Evolutionary conservation across 2,888 invertebrate species (phyloP).

Genomic region (Nymphalis c-album): DNA sequence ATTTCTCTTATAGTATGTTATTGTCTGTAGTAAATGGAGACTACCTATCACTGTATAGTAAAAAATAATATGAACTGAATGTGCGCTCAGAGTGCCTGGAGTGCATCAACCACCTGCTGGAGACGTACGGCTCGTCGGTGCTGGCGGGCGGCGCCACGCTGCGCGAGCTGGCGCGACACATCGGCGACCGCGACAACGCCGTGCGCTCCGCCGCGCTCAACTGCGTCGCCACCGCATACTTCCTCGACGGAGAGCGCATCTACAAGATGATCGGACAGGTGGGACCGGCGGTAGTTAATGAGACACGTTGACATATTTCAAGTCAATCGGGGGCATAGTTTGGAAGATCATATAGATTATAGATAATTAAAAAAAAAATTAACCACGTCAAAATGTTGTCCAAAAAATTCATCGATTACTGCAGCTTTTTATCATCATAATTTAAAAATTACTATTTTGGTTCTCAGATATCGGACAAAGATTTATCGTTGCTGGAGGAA

Average conservation of each 20-base stretch:
- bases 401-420: too few relatives aligned
- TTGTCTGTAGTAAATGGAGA: too few relatives aligned
- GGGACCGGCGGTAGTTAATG: too few relatives aligned
- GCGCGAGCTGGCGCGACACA: conserved; percentile 95
- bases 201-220: conserved; percentile 98
- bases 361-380: too few relatives aligned
- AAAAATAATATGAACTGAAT: too few relatives aligned
- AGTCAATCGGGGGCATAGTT: too few relatives aligned
- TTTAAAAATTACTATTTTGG: neutral
- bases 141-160: conserved; percentile 91
- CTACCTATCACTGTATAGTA: too few relatives aligned
- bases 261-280: conserved; percentile 96
- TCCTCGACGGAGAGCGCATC: conserved; percentile 93
- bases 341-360: too few relatives aligned
- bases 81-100: conserved; percentile 93
- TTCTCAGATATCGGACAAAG: conserved; percentile 93
- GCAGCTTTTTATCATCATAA: too few relatives aligned
- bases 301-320: too few relatives aligned
- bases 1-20: too few relatives aligned
- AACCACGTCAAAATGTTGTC: too few relatives aligned
- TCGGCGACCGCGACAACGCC: conserved; percentile 96
- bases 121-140: conserved; percentile 90
- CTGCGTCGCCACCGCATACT: conserved; percentile 94
- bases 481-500: conserved; percentile 95
- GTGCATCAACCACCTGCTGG: conserved; percentile 92